Conservation (phyloP, 2,888 invertebrate species). For the Tryphoninae sp. region DNA sequence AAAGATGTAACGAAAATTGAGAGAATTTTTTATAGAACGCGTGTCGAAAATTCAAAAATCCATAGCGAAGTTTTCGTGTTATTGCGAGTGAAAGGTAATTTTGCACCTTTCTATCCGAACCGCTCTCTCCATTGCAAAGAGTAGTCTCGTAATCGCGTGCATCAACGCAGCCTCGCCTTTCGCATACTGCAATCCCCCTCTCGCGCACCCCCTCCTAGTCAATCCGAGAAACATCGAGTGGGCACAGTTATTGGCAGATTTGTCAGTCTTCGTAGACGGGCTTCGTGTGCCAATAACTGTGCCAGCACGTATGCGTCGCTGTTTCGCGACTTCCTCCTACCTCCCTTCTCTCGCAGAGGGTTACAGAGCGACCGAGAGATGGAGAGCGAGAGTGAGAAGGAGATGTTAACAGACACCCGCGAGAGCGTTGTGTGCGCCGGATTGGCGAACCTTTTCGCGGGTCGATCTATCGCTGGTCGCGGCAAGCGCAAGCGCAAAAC, state of each 20-base stretch:
- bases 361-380: conserved; percentile 14
- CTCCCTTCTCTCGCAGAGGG: conserved; percentile 17
- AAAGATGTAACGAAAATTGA: background rate
- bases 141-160: conserved; percentile 18
- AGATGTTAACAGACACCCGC: conserved; percentile 4
- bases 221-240: background rate
- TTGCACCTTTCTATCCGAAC: background rate
- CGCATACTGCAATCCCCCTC: conserved; percentile 16
- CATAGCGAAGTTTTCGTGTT: background rate
- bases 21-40: background rate
- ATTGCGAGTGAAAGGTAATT: background rate
- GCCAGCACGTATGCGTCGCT: background rate
- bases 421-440: conserved; percentile 54
- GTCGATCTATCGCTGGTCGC: conserved; percentile 76
- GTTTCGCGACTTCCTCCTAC: conserved; percentile 16
- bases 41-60: background rate
- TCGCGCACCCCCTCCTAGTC: background rate
- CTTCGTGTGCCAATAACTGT: conserved; percentile 32
- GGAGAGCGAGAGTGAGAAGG: conserved; percentile 29
- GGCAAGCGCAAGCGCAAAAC: conserved; percentile 70
- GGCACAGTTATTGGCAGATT: conserved; percentile 23
- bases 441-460: conserved; percentile 76
- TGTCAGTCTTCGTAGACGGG: background rate
- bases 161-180: conserved; percentile 43
- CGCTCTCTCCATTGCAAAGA: background rate